phyloP scores from a whole-genome alignment of 2,113 vertebrate genomes.

The Paedocypris sp. region DNA sequence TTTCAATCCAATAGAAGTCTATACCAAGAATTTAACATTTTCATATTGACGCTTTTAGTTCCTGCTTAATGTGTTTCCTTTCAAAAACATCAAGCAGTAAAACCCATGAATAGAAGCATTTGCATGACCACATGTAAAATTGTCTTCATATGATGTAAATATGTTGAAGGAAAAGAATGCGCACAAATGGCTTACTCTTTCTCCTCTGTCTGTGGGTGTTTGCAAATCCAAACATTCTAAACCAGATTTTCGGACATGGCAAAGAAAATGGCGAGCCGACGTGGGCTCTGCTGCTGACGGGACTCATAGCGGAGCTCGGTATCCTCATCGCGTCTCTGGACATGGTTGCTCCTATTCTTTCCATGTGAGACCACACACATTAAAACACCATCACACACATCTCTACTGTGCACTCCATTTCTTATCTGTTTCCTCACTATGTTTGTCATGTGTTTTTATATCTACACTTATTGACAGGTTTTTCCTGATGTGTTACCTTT shows the following conservation, averaged over 20 bases:
- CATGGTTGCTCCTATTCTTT: constrained; percentile 98
- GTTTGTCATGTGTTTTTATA: not conserved
- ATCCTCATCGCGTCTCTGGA: constrained; percentile 97
- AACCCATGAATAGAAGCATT: constrained; percentile 15
- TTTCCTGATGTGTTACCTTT: constrained; percentile 98
- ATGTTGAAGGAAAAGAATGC: not conserved
- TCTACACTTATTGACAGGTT: constrained; percentile 65
- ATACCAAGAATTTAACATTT: too few relatives aligned
- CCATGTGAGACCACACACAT: constrained; percentile 70
- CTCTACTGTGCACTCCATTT: not conserved
- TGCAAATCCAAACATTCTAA: not conserved
- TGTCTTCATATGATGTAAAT: not conserved
- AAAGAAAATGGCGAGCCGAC: constrained; percentile 92
- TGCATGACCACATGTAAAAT: constrained; percentile 31
- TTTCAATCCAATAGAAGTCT: too few relatives aligned
- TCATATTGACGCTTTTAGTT: too few relatives aligned
- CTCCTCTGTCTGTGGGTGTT: not conserved
- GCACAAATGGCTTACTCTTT: not conserved
- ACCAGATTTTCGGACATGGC: constrained; percentile 91
- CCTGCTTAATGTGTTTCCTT: not conserved
- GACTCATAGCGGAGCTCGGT: constrained; percentile 86
- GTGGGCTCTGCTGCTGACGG: constrained; percentile 88
- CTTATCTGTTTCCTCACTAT: not conserved
- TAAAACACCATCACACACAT: not conserved
- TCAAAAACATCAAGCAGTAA: constrained; percentile 25